Evolutionary conservation across 2,797 vertebrate species (phyloP).

Genomic region (Echiichthys vipera): DNA sequence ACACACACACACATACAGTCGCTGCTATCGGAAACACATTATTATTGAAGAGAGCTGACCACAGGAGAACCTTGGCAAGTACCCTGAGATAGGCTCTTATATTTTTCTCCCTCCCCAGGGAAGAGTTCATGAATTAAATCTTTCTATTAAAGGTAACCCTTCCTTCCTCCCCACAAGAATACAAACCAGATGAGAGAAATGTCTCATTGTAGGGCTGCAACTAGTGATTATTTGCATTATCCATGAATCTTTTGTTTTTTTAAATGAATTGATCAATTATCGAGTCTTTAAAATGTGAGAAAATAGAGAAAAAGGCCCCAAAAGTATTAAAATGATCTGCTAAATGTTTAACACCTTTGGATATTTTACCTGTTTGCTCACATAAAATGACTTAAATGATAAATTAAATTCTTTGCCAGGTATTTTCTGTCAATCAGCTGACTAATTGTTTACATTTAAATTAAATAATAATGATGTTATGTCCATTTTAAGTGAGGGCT

Average conservation of each 20-base stretch:
- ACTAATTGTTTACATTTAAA: not conserved
- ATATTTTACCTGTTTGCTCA: not conserved
- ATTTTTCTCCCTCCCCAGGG: slow-evolving; percentile 64
- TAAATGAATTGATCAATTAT: not conserved
- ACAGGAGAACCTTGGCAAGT: slow-evolving; percentile 72
- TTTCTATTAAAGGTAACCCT: slow-evolving; percentile 65
- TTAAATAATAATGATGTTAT: too few species aligned
- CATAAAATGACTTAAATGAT: too few species aligned
- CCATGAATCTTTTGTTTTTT: not conserved
- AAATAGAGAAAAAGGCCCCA: not conserved
- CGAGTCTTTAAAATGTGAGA: not conserved
- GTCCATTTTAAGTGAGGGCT: too few species aligned
- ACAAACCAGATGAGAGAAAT: slow-evolving; percentile 28
- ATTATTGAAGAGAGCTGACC: slow-evolving; percentile 74
- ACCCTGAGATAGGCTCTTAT: slow-evolving; percentile 60
- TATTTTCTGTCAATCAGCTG: not conserved
- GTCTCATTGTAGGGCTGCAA: not conserved
- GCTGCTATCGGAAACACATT: slow-evolving; percentile 70
- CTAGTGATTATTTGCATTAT: slow-evolving; percentile 7
- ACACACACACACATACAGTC: slow-evolving; percentile 28
- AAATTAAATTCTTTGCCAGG: not conserved
- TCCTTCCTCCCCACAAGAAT: slow-evolving; percentile 52
- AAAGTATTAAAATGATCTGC: too few species aligned
- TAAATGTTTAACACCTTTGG: not conserved
- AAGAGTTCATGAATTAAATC: slow-evolving; percentile 71